These are phyloP conservation scores for Macrosteles quadrilineatus DNA, from an alignment of 1,140 invertebrate species.

Conservation along the genomic window DNA sequence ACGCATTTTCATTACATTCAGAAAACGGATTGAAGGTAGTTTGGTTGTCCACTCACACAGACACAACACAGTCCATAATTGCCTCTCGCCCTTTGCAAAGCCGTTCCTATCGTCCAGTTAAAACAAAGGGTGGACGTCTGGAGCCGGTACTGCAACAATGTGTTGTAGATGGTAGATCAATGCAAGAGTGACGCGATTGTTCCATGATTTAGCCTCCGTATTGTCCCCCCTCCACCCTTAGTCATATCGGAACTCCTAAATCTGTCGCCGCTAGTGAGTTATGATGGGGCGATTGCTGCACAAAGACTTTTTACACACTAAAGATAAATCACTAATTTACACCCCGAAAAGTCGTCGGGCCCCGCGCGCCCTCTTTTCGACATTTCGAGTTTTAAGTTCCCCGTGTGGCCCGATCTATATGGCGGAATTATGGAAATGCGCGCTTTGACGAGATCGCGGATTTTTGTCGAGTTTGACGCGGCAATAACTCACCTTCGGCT, in stretches of 20 bases:
- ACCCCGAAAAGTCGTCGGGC: too few relatives aligned
- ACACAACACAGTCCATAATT: too few relatives aligned
- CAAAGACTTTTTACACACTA: conserved; percentile 25
- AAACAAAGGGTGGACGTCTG: too few relatives aligned
- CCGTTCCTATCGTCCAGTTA: too few relatives aligned
- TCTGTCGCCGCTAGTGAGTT: conserved; percentile 18
- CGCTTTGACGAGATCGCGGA: not conserved
- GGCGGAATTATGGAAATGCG: conserved; percentile 20
- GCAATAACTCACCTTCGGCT: not conserved
- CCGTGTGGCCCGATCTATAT: not conserved
- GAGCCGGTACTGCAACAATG: too few relatives aligned
- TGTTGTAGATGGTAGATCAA: too few relatives aligned
- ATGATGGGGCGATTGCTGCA: conserved; percentile 9
- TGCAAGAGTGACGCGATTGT: not conserved
- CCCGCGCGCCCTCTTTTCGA: conserved; percentile 4
- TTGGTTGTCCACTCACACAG: too few relatives aligned
- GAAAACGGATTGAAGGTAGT: too few relatives aligned
- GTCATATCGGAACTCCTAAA: conserved; percentile 29
- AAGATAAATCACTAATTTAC: conserved; percentile 25
- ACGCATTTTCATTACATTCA: too few relatives aligned
- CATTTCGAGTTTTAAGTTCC: conserved; percentile 14
- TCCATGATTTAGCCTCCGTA: conserved; percentile 3
- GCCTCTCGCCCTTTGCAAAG: too few relatives aligned
- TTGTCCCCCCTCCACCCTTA: conserved; percentile 8
- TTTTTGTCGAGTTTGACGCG: not conserved